Conservation (phyloP, 1,140 invertebrate genomes). For the Caerostris extrusa region DNA sequence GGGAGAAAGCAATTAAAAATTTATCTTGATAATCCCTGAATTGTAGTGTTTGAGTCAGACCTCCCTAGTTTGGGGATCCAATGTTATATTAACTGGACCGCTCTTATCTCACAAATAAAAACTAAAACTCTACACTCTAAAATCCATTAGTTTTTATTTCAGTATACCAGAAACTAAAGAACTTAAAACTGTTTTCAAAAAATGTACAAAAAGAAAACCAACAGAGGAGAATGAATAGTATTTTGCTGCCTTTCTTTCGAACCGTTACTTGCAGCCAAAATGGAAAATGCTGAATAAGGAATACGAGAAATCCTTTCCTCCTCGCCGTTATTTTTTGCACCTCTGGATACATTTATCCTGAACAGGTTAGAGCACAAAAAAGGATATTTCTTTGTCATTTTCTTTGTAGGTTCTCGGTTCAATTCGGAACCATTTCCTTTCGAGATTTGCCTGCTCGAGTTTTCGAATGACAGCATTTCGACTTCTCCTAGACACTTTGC, state of each 20-base stretch:
- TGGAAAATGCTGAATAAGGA: slow-evolving; percentile 43
- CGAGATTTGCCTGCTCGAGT: slow-evolving; percentile 37
- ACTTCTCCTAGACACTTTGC: slow-evolving; percentile 26
- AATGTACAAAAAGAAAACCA: no score
- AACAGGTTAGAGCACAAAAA: slow-evolving; percentile 17
- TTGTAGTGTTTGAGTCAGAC: no score
- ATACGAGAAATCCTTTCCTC: not conserved
- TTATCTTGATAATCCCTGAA: no score
- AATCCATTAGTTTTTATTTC: no score
- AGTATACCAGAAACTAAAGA: no score
- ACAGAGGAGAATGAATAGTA: not conserved
- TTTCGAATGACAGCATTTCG: slow-evolving; percentile 31
- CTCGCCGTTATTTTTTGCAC: not conserved
- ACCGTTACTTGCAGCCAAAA: not conserved
- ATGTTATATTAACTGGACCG: no score
- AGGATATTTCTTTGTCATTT: not conserved
- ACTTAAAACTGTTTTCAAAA: no score
- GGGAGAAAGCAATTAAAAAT: no score
- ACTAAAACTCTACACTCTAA: no score
- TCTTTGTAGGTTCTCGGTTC: not conserved
- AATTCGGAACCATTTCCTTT: slow-evolving; percentile 46
- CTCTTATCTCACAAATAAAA: no score
- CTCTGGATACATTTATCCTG: slow-evolving; percentile 24
- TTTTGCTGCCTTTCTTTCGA: not conserved
- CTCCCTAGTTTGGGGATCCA: no score